Evolutionary conservation across 2,797 vertebrate species (phyloP), one percentile per base, ranked within the genome.

Genomic region (Prunella strophiata): DNA sequence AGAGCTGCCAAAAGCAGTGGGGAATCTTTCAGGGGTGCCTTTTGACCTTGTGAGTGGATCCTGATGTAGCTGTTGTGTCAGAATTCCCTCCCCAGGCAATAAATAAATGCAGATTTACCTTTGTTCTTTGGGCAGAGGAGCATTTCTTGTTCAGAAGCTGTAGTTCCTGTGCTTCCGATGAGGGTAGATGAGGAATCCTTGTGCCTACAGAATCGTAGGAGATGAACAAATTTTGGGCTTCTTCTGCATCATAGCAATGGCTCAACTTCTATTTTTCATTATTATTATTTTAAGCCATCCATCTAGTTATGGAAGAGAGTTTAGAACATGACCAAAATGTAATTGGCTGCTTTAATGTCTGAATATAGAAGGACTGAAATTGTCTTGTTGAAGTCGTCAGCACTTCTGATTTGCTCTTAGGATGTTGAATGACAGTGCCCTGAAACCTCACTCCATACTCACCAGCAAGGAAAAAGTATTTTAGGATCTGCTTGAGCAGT

Each of bases 341-440:
- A 62, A 61, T 45, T 83, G 54, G 32, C 54, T 94, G 40, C 61
- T 67, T 71, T 65, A 23, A 65, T 74, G 30, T 25, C 79, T 84
- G 65, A 57, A 34, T 83, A 83, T 48, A 92, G 68, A 77, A 78
- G 43, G 85, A 29, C n/a, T 68, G 76, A 83, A 77, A 73, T n/a
- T 57, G 48, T 88, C 40, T 30, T 20, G 40, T 57, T 42, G 73
- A 78, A 91, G 38, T 63, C 10, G 2, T 80, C 45, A 36, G 55
- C 0, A 0, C 65, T 80, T 72, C 65, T 88, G 16, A 66, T 83
- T 80, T 83, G 55, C 48, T 92, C 63, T 89, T 38, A 8, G 0
- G 0, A 4, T 59, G 72, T 22, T 91, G 82, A 89, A 59, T 48
- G 61, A 42, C 80, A 68, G 54, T 62, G 59, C 88, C 85, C 68